These are phyloP conservation scores for Misgurnus mizolepis DNA, from an alignment of 2,113 vertebrate genomes.

Conservation along the genomic window DNA sequence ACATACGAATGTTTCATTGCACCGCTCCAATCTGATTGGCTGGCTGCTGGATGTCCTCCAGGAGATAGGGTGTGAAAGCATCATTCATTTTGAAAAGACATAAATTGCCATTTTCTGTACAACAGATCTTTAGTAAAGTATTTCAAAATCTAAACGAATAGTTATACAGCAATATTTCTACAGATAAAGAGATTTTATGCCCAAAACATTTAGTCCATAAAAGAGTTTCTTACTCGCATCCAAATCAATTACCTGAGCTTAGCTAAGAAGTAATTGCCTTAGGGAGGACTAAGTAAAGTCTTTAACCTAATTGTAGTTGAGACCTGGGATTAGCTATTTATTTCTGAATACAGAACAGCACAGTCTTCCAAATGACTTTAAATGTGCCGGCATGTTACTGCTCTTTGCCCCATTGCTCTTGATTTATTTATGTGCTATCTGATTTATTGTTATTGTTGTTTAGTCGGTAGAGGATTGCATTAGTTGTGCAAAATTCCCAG, in stretches of 20 bases:
- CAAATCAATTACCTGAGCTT: constrained; percentile 45
- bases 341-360: constrained; percentile 32
- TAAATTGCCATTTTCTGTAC: too few relatives aligned
- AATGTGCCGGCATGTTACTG: background rate
- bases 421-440: background rate
- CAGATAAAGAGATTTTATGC: background rate
- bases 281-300: constrained; percentile 34
- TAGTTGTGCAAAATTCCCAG: too few relatives aligned
- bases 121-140: too few relatives aligned
- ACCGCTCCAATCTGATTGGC: too few relatives aligned
- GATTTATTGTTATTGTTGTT: background rate
- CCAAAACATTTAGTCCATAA: background rate
- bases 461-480: too few relatives aligned
- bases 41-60: too few relatives aligned
- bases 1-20: too few relatives aligned
- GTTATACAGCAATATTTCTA: background rate
- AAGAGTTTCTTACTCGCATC: constrained; percentile 45
- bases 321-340: constrained; percentile 38
- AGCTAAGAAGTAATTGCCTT: constrained; percentile 37
- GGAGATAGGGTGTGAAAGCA: too few relatives aligned
- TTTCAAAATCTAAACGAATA: background rate
- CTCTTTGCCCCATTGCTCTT: background rate
- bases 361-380: constrained; percentile 10
- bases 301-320: constrained; percentile 42
- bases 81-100: too few relatives aligned